Base-by-base conservation (phyloP, 1,140 invertebrate genomes). In the Mya arenaria region DNA sequence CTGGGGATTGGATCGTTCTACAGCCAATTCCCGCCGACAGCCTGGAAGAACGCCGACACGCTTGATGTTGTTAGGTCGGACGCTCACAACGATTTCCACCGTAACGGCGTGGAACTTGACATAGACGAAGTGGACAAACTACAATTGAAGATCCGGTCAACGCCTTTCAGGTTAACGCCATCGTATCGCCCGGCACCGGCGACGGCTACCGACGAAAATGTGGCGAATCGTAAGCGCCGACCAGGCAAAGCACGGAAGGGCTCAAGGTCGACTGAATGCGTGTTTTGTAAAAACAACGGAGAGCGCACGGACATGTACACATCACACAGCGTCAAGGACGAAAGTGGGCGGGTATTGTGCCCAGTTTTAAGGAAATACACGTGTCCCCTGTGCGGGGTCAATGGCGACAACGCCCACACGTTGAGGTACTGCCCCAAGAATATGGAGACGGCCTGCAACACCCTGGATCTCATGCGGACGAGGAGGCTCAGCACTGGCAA, bases 351-450 rank as follows among this genome's bases (percentile, higher is more conserved):
- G 4, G 92, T 94, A 0, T 91, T 89, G 0, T 95, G 94, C 69
- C 94, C 94, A 0, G 92, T 94, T 39, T 85, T 95, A 39, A 80
- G 92, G 44, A 88, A 87, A 1, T 93, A 94, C 88, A 88, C 90
- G 0, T 95, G 94, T 84, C 89, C 91, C 13, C 85, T 91, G 0
- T 95, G 94, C 86, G 92, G 93, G 0, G 93, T 90, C 0, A 92
- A 92, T 0, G 94, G 94, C 0, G 92, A 94, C 65, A 77, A 92
- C 58, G 94, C 94, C 39, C 94, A 95, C 87, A 95, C 94, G 1
- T 68, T 80, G 10, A 84, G 74, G 4, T 91, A 93, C 63, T 93
- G 92, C 79, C 91, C 91, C 8, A 68, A 68, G 23, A n/a, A n/a
- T n/a, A n/a, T n/a, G n/a, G n/a, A n/a, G n/a, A n/a, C n/a, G n/a